Conservation (phyloP, 2,797 vertebrate genomes). For the Enteromius radiatus region DNA sequence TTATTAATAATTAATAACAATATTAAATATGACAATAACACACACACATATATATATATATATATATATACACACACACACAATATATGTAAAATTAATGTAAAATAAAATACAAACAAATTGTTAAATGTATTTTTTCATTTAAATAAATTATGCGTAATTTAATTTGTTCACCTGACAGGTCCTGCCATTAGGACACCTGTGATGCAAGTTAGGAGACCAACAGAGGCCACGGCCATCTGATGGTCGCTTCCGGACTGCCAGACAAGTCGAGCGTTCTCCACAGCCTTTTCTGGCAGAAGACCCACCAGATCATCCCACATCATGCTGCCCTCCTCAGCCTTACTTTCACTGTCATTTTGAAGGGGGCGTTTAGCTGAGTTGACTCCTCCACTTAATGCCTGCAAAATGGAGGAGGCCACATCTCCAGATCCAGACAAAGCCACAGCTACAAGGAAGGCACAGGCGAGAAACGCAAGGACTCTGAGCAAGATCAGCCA, state of each 20-base stretch:
- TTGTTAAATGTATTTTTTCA: neutral
- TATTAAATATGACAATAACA: neutral
- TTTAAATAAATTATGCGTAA: neutral
- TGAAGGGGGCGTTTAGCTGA: slow-evolving; percentile 62
- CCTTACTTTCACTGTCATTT: slow-evolving; percentile 62
- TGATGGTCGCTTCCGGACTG: slow-evolving; percentile 85
- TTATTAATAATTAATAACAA: too few relatives aligned
- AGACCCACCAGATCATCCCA: slow-evolving; percentile 81
- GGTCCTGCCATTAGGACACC: slow-evolving; percentile 88
- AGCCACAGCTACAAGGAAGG: slow-evolving; percentile 80
- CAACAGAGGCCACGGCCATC: slow-evolving; percentile 79
- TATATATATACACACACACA: neutral
- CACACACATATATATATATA: too few relatives aligned
- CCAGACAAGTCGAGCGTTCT: slow-evolving; percentile 78
- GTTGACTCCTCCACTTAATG: slow-evolving; percentile 59
- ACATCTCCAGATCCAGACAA: slow-evolving; percentile 71
- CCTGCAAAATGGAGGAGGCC: slow-evolving; percentile 53
- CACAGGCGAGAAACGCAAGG: slow-evolving; percentile 87
- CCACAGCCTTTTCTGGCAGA: slow-evolving; percentile 76
- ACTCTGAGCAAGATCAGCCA: slow-evolving; percentile 84
- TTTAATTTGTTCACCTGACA: slow-evolving; percentile 76
- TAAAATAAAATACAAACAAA: neutral
- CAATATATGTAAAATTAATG: neutral
- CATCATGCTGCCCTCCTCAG: slow-evolving; percentile 43
- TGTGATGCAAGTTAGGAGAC: slow-evolving; percentile 87